phyloP scores from a whole-genome alignment of 1,140 invertebrate genomes.

The Orius laevigatus region DNA sequence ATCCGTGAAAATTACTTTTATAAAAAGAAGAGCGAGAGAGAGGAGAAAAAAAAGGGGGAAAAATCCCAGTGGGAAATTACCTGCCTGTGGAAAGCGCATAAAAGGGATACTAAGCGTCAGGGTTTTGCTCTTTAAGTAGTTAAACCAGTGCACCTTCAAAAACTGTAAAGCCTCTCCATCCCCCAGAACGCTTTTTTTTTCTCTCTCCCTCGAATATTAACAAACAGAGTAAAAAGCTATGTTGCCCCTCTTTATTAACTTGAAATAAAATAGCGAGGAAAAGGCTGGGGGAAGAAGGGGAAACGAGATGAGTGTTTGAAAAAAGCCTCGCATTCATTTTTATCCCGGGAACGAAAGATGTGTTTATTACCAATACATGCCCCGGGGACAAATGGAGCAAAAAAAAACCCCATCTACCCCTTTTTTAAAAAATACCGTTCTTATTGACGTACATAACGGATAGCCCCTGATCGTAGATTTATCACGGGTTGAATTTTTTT shows the following conservation, averaged over 20 bases:
- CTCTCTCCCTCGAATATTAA: neutral
- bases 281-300: neutral
- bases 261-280: slow-evolving; percentile 6
- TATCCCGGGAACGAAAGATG: slow-evolving; percentile 8
- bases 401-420: slow-evolving; percentile 8
- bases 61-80: too few species aligned
- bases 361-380: slow-evolving; percentile 9
- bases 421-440: slow-evolving; percentile 6
- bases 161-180: slow-evolving; percentile 6
- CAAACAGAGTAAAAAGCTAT: slow-evolving; percentile 7
- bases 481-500: slow-evolving; percentile 1
- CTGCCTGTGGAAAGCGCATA: neutral
- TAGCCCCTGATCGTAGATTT: slow-evolving; percentile 12
- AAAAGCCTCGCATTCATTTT: slow-evolving; percentile 9
- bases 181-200: neutral
- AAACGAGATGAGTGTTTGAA: neutral
- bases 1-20: too few species aligned
- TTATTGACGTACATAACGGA: slow-evolving; percentile 11
- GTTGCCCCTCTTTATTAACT: slow-evolving; percentile 9
- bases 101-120: slow-evolving; percentile 9
- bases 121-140: slow-evolving; percentile 8
- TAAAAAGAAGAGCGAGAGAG: too few species aligned
- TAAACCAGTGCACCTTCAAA: slow-evolving; percentile 10
- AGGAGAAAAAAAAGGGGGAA: too few species aligned
- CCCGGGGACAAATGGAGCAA: slow-evolving; percentile 2